Evolutionary conservation across 2,113 vertebrate species (phyloP), one percentile per base, ranked within the genome.

Genomic region (Reinhardtius hippoglossoides): DNA sequence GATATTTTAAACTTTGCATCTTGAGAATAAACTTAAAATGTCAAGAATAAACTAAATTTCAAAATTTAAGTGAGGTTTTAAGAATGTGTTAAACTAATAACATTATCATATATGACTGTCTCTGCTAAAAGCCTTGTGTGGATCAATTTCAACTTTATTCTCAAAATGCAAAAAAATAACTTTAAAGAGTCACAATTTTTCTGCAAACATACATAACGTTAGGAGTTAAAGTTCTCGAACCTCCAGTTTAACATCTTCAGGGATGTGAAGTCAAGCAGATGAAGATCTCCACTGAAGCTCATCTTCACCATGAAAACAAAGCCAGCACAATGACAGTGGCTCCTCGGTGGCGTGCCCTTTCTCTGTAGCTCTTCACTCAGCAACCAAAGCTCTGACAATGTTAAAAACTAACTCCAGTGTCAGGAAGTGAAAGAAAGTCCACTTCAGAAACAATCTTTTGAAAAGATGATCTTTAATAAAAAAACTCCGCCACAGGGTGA

Each of bases 291-390:
- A 65, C 3, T 23, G 46, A 69, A 69, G 59, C 62, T 31, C 6
- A 31, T 31, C 31, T 42, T 20, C 2, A 0, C 46, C 3, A 1
- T 57, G 18, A 31, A 60, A 68, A 40, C 15, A 77, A 54, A 54
- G 20, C 50, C 20, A 54, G 8, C 9, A 9, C 50, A 8, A n/a
- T 15, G 2, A 10, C 18, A 21, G 50, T 15, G 14, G 3, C 8
- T 71, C 48, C 71, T 75, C 63, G 16, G 82, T 59, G 67, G 63
- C 48, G 14, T 79, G 81, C 14, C 57, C 68, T 86, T 76, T 67
- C 52, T 60, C 44, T 70, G 58, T 67, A 54, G 76, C 74, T 58
- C 57, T 46, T 62, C 27, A 23, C 52, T 46, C n/a, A 31, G 61
- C 9, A 15, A n/a, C 16, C n/a, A 40, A 58, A 21, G 35, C 50